Conservation (phyloP, 2,888 invertebrate species). For the Xestia sexstrigata region DNA sequence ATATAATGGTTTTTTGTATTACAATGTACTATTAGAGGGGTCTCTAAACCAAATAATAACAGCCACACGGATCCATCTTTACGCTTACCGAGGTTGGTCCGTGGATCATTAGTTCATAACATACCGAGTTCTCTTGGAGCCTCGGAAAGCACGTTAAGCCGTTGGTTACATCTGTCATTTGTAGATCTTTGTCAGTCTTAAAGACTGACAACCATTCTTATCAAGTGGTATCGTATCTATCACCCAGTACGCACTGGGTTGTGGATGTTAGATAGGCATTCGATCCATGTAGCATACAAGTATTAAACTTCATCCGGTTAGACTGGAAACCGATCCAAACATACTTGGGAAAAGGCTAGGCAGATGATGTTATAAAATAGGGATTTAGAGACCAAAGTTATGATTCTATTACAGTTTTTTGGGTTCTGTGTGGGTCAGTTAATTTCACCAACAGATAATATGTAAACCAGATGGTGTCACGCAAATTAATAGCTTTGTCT, state of each 20-base stretch:
- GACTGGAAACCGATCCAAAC: neutral
- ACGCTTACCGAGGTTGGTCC: neutral
- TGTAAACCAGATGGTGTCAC: constrained; percentile 26
- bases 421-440: constrained; percentile 7
- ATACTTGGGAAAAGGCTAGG: neutral
- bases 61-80: neutral
- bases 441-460: constrained; percentile 13
- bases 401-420: constrained; percentile 22
- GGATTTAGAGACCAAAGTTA: neutral
- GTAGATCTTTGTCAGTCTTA: neutral
- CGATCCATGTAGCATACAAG: neutral
- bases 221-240: neutral
- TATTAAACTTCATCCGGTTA: neutral
- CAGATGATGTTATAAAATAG: neutral
- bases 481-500: constrained; percentile 27
- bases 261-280: no score
- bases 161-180: neutral
- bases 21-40: no score
- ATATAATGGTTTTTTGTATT: no score
- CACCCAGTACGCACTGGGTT: neutral
- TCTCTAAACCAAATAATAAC: neutral
- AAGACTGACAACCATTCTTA: neutral
- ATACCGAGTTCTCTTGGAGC: neutral
- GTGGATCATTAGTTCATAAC: neutral
- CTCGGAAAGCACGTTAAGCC: neutral